phyloP scores from a whole-genome alignment of 2,888 invertebrate species.

The Escarpia spicata region DNA sequence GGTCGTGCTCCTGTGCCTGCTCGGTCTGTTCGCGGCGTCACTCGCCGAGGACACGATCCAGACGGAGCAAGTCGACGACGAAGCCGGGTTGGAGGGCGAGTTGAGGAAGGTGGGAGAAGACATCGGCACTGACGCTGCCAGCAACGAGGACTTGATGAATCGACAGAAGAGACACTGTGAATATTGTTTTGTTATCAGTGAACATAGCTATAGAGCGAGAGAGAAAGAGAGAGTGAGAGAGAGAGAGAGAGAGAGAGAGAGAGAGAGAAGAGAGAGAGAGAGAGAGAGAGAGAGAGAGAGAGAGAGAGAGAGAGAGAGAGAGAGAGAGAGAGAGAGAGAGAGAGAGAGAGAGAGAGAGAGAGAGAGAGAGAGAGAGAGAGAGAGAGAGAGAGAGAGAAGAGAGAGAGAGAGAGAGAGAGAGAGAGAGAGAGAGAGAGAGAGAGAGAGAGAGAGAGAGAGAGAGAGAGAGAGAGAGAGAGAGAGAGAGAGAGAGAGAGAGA shows the following conservation, averaged over 20 bases:
- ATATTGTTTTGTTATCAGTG: not conserved
- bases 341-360: constrained; percentile 27
- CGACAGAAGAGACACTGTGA: not conserved
- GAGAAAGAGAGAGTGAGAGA: too few species aligned
- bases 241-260: not conserved
- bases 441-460: too few species aligned
- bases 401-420: too few species aligned
- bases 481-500: too few species aligned
- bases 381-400: constrained; percentile 23
- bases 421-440: too few species aligned
- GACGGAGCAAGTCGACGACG: not conserved
- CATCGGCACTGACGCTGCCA: not conserved
- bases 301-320: constrained; percentile 22
- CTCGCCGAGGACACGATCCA: not conserved
- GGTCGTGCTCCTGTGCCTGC: not conserved
- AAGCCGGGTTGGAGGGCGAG: not conserved
- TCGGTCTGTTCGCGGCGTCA: not conserved
- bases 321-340: constrained; percentile 29
- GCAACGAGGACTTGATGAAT: not conserved
- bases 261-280: constrained; percentile 25
- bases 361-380: constrained; percentile 19
- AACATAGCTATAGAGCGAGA: too few species aligned
- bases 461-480: too few species aligned
- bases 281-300: constrained; percentile 28
- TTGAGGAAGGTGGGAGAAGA: not conserved